Evolutionary conservation across 30 jellyfish, hydroid and myxozoan species (phyloP).

Genomic region (Aurelia sp.): DNA sequence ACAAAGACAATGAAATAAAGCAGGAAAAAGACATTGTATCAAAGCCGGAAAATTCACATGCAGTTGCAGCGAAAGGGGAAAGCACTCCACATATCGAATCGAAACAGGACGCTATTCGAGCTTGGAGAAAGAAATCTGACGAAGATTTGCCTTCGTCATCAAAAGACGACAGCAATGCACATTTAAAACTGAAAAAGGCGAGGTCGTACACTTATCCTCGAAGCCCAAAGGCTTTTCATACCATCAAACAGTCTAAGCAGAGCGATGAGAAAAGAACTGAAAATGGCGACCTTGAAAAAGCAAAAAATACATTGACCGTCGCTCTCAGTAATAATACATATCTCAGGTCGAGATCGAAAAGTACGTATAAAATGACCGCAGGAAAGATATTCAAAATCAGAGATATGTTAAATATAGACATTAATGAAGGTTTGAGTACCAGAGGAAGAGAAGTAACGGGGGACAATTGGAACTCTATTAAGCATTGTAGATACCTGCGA

Average conservation of each 20-base stretch:
- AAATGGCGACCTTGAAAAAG: not conserved
- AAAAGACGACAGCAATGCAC: no score
- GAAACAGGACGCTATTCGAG: no score
- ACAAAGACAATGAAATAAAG: not conserved
- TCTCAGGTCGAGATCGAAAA: not conserved
- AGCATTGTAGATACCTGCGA: constrained; percentile 24
- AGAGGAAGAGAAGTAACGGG: not conserved
- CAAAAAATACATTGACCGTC: not conserved
- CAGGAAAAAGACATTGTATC: no score
- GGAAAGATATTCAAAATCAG: not conserved
- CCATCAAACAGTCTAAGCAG: no score
- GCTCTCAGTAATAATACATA: not conserved
- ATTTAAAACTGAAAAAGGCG: no score
- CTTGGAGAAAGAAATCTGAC: no score
- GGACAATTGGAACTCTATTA: not conserved
- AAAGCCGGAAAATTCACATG: no score
- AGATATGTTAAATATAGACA: not conserved
- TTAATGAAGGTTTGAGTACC: not conserved
- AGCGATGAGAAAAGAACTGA: not conserved
- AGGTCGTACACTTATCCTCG: no score
- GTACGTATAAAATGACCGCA: not conserved
- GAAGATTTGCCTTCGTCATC: no score
- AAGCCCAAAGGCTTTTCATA: no score
- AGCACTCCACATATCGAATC: no score
- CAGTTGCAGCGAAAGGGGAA: no score